Conservation (phyloP, 2,888 invertebrate species). For the Hoplodrina ambigua region DNA sequence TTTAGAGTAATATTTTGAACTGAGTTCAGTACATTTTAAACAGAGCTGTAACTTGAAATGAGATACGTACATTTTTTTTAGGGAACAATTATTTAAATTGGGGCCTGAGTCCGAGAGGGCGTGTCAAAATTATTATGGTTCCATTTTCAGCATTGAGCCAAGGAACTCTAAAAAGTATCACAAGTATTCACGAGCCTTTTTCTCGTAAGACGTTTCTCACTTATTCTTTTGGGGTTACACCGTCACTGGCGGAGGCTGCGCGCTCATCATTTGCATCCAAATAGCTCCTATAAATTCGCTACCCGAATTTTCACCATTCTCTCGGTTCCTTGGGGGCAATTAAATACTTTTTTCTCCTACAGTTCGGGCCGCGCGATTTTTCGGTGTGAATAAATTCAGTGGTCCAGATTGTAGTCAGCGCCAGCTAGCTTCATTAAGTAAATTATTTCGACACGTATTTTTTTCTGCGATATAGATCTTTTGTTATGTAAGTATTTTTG, state of each 20-base stretch:
- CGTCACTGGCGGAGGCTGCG: constrained; percentile 80
- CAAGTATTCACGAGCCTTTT: constrained; percentile 80
- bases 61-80: not conserved
- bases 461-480: constrained; percentile 54
- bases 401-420: constrained; percentile 83
- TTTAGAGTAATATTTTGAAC: too few species aligned
- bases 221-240: constrained; percentile 88
- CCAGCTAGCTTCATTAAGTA: constrained; percentile 80
- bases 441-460: constrained; percentile 77
- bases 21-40: too few species aligned
- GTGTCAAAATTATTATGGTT: not conserved
- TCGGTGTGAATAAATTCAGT: constrained; percentile 83
- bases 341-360: constrained; percentile 87
- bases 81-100: not conserved
- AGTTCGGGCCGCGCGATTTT: constrained; percentile 79
- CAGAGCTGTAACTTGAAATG: too few species aligned
- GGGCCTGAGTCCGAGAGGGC: not conserved
- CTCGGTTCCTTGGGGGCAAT: constrained; percentile 88
- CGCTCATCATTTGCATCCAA: constrained; percentile 90
- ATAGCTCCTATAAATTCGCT: constrained; percentile 90
- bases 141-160: constrained; percentile 3
- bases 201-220: constrained; percentile 87
- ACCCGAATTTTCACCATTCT: constrained; percentile 89
- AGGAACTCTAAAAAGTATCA: constrained; percentile 69
- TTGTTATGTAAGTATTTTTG: constrained; percentile 40